phyloP scores from a whole-genome alignment of 2,113 vertebrate species.

The Monarcha castaneiventris region DNA sequence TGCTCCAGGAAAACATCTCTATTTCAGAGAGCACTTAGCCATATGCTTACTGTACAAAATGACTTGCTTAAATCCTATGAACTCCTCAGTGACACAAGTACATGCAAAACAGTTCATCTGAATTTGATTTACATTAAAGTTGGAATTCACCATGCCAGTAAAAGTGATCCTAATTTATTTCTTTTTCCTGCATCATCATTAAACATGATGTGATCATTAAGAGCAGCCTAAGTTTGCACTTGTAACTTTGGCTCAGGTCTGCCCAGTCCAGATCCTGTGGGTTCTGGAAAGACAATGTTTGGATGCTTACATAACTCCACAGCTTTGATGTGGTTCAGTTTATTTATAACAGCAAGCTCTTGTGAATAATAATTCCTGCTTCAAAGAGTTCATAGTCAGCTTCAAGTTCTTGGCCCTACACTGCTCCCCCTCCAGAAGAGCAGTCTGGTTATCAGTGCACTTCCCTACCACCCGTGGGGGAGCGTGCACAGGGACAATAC shows the following conservation, averaged over 20 bases:
- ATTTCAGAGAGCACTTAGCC: background rate
- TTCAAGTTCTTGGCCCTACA: background rate
- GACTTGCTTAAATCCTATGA: background rate
- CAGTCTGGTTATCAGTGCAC: background rate
- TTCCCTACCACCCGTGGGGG: background rate
- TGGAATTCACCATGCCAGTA: background rate
- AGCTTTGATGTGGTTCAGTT: slow-evolving; percentile 53
- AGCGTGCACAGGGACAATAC: background rate
- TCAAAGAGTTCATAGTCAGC: slow-evolving; percentile 15
- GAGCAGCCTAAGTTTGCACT: background rate
- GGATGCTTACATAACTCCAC: slow-evolving; percentile 36
- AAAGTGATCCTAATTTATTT: background rate
- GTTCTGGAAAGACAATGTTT: slow-evolving; percentile 1
- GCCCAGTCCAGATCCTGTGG: background rate
- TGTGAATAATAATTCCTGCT: slow-evolving; percentile 30
- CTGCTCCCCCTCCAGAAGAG: background rate
- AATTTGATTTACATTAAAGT: background rate
- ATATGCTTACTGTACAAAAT: background rate
- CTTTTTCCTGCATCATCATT: background rate
- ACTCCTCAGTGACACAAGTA: background rate
- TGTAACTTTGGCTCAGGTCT: background rate
- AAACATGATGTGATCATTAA: background rate
- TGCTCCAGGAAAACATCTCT: background rate
- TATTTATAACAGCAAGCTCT: slow-evolving; percentile 53
- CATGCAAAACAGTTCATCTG: background rate